Conservation (phyloP, 2,113 vertebrate species). For the Rafetus swinhoei region DNA sequence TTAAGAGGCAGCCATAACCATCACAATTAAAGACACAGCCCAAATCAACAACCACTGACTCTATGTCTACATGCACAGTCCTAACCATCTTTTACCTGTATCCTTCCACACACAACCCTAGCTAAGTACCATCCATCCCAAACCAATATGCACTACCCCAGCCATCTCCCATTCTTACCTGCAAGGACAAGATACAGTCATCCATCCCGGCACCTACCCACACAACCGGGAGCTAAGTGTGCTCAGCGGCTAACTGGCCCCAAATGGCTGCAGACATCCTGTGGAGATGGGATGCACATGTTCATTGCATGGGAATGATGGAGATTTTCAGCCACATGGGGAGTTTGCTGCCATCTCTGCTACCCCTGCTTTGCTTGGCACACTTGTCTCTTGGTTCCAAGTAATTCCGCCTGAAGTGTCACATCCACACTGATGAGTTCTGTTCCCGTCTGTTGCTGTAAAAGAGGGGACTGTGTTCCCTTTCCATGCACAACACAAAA, state of each 20-base stretch:
- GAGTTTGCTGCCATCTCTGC: conserved; percentile 48
- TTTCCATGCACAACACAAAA: not conserved
- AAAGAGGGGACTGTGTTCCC: not conserved
- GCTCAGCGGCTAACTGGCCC: conserved; percentile 58
- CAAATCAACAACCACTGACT: not conserved
- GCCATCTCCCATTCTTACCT: not conserved
- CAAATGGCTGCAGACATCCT: conserved; percentile 53
- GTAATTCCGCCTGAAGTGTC: conserved; percentile 21
- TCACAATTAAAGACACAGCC: accelerated
- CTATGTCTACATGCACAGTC: accelerated
- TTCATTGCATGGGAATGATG: conserved; percentile 48
- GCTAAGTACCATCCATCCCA: accelerated
- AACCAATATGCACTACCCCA: accelerated
- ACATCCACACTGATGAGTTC: conserved; percentile 21
- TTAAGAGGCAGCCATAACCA: accelerated
- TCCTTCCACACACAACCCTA: not conserved
- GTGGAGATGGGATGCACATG: conserved; percentile 41
- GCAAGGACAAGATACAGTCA: not conserved
- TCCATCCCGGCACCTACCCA: not conserved
- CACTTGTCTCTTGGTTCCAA: conserved; percentile 21
- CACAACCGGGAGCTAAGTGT: not conserved
- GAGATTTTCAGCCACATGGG: conserved; percentile 45
- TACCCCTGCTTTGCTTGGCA: conserved; percentile 31
- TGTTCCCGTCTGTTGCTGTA: not conserved
- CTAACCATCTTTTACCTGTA: not conserved